These are phyloP conservation scores for Drosophila fulvimacula DNA, from an alignment of 2,888 invertebrate species.

Conservation along the genomic window DNA sequence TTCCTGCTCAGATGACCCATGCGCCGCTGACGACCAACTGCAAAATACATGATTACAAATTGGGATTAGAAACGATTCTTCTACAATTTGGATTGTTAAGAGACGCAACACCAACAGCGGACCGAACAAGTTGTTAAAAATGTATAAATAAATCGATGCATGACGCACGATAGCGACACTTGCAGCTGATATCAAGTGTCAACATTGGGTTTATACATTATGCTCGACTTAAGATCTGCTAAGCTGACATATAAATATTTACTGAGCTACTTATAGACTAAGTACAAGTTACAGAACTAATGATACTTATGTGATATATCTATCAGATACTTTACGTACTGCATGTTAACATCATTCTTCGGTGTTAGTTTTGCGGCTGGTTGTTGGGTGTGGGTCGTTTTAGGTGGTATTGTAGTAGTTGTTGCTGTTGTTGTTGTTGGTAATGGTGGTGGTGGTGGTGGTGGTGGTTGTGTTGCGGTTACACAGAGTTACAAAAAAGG, in stretches of 20 bases:
- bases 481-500: slow-evolving; percentile 40
- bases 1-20: slow-evolving; percentile 92
- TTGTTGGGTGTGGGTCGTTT: slow-evolving; percentile 53
- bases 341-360: slow-evolving; percentile 75
- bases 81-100: slow-evolving; percentile 28
- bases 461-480: slow-evolving; percentile 39
- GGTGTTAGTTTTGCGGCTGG: slow-evolving; percentile 73
- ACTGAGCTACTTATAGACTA: slow-evolving; percentile 47
- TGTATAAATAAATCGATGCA: slow-evolving; percentile 30
- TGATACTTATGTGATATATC: slow-evolving; percentile 28
- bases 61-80: slow-evolving; percentile 29
- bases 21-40: slow-evolving; percentile 89
- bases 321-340: slow-evolving; percentile 70
- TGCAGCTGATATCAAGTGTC: slow-evolving; percentile 51
- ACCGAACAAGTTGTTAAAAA: slow-evolving; percentile 32
- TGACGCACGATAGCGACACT: slow-evolving; percentile 41
- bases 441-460: slow-evolving; percentile 25
- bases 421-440: slow-evolving; percentile 35
- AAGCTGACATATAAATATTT: slow-evolving; percentile 53
- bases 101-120: slow-evolving; percentile 60
- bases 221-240: slow-evolving; percentile 39
- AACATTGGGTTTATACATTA: slow-evolving; percentile 45
- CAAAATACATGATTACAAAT: slow-evolving; percentile 37
- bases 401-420: slow-evolving; percentile 40
- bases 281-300: slow-evolving; percentile 1